Evolutionary conservation across 2,797 vertebrate genomes (phyloP), one percentile per base, ranked within the genome.

Genomic region (Sylvia borin): DNA sequence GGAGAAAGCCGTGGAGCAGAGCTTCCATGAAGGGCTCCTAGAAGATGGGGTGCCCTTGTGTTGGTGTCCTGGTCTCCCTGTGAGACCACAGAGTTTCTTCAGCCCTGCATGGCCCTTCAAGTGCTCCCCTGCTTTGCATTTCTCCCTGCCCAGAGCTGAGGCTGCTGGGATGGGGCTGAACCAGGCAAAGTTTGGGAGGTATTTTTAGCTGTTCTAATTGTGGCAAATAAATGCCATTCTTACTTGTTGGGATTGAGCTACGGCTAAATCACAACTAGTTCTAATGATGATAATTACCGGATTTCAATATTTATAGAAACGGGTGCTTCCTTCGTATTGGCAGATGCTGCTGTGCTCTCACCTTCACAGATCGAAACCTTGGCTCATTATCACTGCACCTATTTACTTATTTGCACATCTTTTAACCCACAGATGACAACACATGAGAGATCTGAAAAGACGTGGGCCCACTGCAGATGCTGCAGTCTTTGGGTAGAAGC

Each of bases 231-330:
- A 91, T 88, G 85, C 88, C 94, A 80, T 96, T 95, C 93, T 96
- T 91, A 47, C 95, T 96, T 90, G 89, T 88, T 53, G 90, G 90
- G 97, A 86, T 94, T 96, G 96, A 92, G 89, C 95, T 96, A 45
- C 13, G 24, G 95, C 95, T 96, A 95, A 90, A 97, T 95, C 94
- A 94, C 94, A 93, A 81, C 97, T 95, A 86, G 81, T 93, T 94
- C 91, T 95, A 96, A 97, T 97, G 96, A 97, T 95, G 96, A 96
- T 97, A 96, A 96, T 96, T 95, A 96, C 95, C 92, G 95, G 96
- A 96, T 97, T 97, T 95, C 97, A 97, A 95, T 97, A 97, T 97
- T 97, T 97, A 96, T 97, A 97, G 96, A 96, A 96, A 91, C 68
- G 80, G 90, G 95, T 40, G 71, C 97, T 97, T 96, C 97, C 95